Evolutionary conservation across 2,888 invertebrate species (phyloP), one percentile per base, ranked within the genome.

Genomic region (Dichetophora obliterata): DNA sequence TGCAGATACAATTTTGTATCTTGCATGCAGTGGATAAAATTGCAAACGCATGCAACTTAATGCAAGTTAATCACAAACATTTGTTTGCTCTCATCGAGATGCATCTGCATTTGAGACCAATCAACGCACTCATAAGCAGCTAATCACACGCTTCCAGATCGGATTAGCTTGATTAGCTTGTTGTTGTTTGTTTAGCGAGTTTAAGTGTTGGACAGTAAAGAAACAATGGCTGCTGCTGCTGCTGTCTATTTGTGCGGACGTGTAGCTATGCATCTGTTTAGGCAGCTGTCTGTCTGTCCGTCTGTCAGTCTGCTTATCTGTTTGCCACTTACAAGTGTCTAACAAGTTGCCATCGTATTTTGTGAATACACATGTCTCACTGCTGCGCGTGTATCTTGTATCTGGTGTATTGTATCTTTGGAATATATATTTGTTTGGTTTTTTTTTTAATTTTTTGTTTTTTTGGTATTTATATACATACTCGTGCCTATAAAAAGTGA

Each of bases 301-400:
- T 31, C 52, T 52, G 31, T 14, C 52, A 6, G 6, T 37, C 8
- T 37, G n/a, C 5, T 31, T 5, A 19, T 69, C 9, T 24, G 69
- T 50, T 5, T 59, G 57, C 22, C 27, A 27, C 59, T 72, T 61
- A 72, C 72, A 72, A 61, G 61, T 61, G 72, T 59, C 72, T 72
- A 72, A 61, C 61, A 43, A 22, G 72, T 72, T 48, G 59, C 54
- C 50, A 57, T 11, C n/a, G 71, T 54, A 31, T 31, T 27, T 31
- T 9, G 24, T 48, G 48, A 48, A 31, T 34, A 34, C 71, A 59
- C 34, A 31, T 57, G 34, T 66, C n/a, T 57, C 59, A 59, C 57
- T 43, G 50, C 48, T 22, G 22, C 22, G 24, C 27, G 52, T 70
- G 52, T 43, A 43, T n/a, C 66, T 43, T 69, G 24, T 50, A 34